Evolutionary conservation across 2,113 vertebrate species (phyloP), one percentile per base, ranked within the genome.

Genomic region (Elachura formosa): DNA sequence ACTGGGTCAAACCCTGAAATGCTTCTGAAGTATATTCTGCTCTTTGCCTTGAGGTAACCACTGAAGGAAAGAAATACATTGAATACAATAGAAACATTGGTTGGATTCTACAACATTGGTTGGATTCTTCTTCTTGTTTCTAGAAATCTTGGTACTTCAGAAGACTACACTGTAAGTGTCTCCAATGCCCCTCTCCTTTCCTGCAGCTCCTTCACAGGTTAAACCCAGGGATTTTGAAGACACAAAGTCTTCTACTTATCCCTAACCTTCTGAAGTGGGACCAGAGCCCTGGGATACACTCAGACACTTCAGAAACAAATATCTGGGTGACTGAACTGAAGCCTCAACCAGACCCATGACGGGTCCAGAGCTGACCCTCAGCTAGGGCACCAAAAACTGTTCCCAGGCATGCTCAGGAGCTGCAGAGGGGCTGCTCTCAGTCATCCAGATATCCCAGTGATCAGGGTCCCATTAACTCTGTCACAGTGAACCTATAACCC

Each of bases 361-460:
- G n/a, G 5, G 5, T 75, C 25, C 6, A 6, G 85, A 79, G 48
- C 40, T 85, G 24, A 15, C 5, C 25, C 28, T 14, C 3, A 43
- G 5, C 10, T 7, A 1, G 10, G 10, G 7, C n/a, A 88, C 28
- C 19, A 45, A 56, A 77, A 2, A 0, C 15, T 54, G 20, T 33
- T 66, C 4, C 3, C 16, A 52, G 63, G 6, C 0, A 1, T 0
- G 1, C 1, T 2, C 17, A 40, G 62, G 22, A 91, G 19, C 19
- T 90, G n/a, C 74, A 76, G 20, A 79, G 68, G 28, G 28, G 77
- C 55, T 24, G 83, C 14, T 10, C 48, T 12, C 3, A 12, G 34
- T 25, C 3, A 1, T 6, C 13, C 3, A 3, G n/a, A 61, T 33
- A 68, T 33, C 29, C 43, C 43, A 59, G 21, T 6, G 23, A 28